Conservation (phyloP, 1,140 invertebrate genomes). For the Nymphalis io region DNA sequence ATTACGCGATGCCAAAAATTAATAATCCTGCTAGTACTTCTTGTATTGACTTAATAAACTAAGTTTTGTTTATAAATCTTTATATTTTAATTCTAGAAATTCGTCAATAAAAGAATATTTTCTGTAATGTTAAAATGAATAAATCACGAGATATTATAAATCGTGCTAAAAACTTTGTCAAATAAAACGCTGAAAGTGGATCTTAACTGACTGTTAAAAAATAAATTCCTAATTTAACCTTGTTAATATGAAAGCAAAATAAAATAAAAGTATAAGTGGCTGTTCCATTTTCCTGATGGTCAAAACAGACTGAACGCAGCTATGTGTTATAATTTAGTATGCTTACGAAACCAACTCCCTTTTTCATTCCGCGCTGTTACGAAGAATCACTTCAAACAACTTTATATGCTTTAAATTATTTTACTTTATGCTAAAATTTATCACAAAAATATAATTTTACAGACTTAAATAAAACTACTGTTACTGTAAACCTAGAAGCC, state of each 20-base stretch:
- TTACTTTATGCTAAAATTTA: background rate
- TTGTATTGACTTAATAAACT: no score
- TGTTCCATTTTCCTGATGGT: constrained; percentile 1
- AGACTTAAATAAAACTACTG: no score
- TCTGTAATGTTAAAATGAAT: no score
- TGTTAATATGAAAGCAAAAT: background rate
- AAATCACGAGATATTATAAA: no score
- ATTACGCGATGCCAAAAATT: no score
- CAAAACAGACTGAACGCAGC: constrained; percentile 3
- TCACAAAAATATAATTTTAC: background rate
- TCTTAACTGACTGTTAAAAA: background rate
- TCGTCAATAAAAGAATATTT: no score
- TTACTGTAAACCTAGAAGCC: no score
- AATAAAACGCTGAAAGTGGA: no score
- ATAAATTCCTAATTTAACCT: background rate
- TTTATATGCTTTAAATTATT: background rate
- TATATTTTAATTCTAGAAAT: no score
- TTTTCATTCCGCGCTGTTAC: constrained; percentile 1
- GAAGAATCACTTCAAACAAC: constrained; percentile 2
- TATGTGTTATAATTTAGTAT: background rate
- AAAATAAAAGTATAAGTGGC: background rate
- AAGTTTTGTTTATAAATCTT: no score
- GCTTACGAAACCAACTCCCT: constrained; percentile 6
- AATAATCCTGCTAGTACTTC: no score
- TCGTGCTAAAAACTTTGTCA: no score